Base-by-base conservation (phyloP, 2,113 vertebrate genomes). In the Tragelaphus imberbis region DNA sequence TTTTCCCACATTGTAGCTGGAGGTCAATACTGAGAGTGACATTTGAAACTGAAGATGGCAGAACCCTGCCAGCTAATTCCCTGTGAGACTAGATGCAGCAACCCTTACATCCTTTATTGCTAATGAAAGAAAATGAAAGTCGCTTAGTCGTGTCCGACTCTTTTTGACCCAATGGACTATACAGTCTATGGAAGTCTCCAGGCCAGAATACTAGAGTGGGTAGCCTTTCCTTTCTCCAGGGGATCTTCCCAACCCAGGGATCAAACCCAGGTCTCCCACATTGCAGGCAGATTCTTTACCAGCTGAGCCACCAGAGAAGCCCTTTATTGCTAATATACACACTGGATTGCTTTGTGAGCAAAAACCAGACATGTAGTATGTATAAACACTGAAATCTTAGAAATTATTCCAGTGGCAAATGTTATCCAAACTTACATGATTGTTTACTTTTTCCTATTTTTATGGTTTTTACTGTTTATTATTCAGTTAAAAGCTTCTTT, bases 71-170 rank as follows among this genome's bases (percentile, higher is more conserved):
- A 36, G 71, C 71, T 77, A 77, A 77, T 27, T 44, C 71, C 71
- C 71, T 27, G 36, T 27, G 25, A 77, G 40, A 44, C 23, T 77
- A 44, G 23, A 44, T 44, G 21, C 71, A 44, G 40, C 40, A 44
- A 77, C 23, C 36, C 40, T 77, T 27, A 77, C 40, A 27, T 44
- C 71, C 40, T 14, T 77, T 44, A 27, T 77, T 77, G 36, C 40
- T 44, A 44, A 77, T 27, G 68, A 71, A 40, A 40, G n/a, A 71
- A 65, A 19, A 16, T 68, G 63, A 68, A 40, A 71, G 68, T 71
- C 1, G 0, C 2, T 40, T 40, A 23, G n/a, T 40, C 4, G 2
- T 68, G 63, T 68, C 68, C 0, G 2, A 23, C 21, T 71, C 36
- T 71, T 71, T 71, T 71, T 23, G 10, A 71, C 68, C 68, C 68